Evolutionary conservation across 2,113 vertebrate species (phyloP).

Genomic region (Motacilla tschutschensis): DNA sequence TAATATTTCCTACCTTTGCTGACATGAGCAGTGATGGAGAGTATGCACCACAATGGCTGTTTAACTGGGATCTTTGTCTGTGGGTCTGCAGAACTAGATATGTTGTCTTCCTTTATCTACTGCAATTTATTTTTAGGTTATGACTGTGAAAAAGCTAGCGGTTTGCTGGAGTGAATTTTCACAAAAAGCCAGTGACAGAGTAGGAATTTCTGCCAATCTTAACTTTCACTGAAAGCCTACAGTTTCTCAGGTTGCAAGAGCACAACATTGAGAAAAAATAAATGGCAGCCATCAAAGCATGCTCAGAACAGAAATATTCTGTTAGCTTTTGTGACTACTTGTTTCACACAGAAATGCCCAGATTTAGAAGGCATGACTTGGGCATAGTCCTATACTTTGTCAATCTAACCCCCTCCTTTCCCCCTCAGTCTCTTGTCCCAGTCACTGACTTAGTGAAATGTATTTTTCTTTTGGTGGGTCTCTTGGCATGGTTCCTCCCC

Average conservation of each 20-base stretch:
- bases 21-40: background rate
- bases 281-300: background rate
- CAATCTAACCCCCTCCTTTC: rapidly evolving
- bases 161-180: slow-evolving; percentile 15
- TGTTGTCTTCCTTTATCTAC: slow-evolving; percentile 11
- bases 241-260: background rate
- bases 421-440: rapidly evolving
- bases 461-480: background rate
- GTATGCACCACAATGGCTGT: background rate
- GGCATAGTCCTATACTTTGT: background rate
- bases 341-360: background rate
- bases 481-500: background rate
- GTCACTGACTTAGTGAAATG: background rate
- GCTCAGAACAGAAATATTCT: background rate
- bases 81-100: background rate
- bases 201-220: slow-evolving; percentile 52
- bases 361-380: background rate
- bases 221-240: slow-evolving; percentile 27
- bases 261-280: background rate
- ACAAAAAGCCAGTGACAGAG: slow-evolving; percentile 14
- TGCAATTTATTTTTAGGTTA: slow-evolving; percentile 33
- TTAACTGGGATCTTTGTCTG: background rate
- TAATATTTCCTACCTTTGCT: background rate
- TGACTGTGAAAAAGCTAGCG: slow-evolving; percentile 24
- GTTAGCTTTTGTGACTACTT: background rate